Evolutionary conservation across 2,113 vertebrate species (phyloP), one percentile per base, ranked within the genome.

Genomic region (Neopipo cinnamomea): DNA sequence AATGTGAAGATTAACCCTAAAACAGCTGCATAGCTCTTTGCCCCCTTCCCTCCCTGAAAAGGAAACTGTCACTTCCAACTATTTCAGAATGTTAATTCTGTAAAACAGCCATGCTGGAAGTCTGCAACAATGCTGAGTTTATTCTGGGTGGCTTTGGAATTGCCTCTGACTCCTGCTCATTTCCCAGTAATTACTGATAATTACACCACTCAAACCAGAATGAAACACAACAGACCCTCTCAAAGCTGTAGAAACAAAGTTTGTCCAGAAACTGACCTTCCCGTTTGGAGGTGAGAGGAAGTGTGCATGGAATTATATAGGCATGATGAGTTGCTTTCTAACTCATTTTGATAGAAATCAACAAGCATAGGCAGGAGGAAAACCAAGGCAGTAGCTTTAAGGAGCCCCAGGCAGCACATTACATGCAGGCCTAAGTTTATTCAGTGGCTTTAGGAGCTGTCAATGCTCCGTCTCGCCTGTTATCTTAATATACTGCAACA

Each of bases 141-240:
- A 98, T 98, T 96, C 97, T 97, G 97, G 97, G 95, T 97, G 94
- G 96, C 91, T 97, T 96, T 95, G 89, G 96, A 97, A 98, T 97
- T 97, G 96, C 96, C 91, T 95, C 91, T 97, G 97, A 97, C 97
- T 98, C 93, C 94, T 96, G 94, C 96, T 97, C 96, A 96, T 98
- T 98, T 98, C 97, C 97, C 97, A 98, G 95, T 98, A 97, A 98
- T 98, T 97, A 97, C 94, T 98, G 97, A 98, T 98, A 98, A 98
- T 98, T 97, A 89, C 89, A 62, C 94, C 93, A 97, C 94, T 98
- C 97, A 96, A 97, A 98, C 95, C 96, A 97, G 96, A 97, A 95
- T 96, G 95, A 98, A 96, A 93, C 96, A 98, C 96, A 98, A 92
- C 95, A 96, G 97, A 93, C 92, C 94, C 96, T 97, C 97, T 97